phyloP scores from a whole-genome alignment of 2,113 vertebrate species.

The Sturnira hondurensis region DNA sequence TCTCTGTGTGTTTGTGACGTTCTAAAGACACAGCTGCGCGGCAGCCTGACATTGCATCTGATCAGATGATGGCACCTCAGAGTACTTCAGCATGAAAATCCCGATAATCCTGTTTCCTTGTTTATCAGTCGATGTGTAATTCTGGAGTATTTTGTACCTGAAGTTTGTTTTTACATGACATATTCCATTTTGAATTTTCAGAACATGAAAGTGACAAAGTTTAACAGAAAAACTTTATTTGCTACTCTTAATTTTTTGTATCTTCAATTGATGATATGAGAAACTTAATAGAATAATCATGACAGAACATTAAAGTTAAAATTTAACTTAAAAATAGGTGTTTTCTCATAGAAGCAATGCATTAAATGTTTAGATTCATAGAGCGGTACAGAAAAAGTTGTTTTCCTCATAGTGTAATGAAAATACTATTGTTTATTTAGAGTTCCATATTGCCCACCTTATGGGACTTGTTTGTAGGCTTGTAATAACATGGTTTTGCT shows the following conservation, averaged over 20 bases:
- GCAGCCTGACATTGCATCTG: background rate
- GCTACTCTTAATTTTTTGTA: constrained; percentile 4
- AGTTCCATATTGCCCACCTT: background rate
- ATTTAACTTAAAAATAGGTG: background rate
- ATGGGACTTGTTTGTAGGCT: background rate
- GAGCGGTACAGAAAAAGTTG: background rate
- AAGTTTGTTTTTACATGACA: background rate
- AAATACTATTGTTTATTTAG: background rate
- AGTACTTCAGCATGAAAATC: background rate
- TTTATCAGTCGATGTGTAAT: background rate
- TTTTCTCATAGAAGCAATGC: constrained; percentile 24
- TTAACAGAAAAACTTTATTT: constrained; percentile 28
- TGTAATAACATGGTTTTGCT: background rate
- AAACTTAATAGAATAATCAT: background rate
- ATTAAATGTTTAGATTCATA: background rate
- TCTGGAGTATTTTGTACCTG: constrained; percentile 5
- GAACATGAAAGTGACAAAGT: background rate
- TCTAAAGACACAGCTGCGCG: background rate
- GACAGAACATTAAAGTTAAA: constrained; percentile 25
- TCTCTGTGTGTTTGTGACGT: background rate
- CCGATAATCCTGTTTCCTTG: background rate
- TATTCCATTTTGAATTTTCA: constrained; percentile 40
- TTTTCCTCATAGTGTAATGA: background rate
- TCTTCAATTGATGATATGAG: background rate
- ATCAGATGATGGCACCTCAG: background rate